These are phyloP conservation scores for Onthophagus sagittarius DNA, from an alignment of 2,888 invertebrate species.

Conservation along the genomic window DNA sequence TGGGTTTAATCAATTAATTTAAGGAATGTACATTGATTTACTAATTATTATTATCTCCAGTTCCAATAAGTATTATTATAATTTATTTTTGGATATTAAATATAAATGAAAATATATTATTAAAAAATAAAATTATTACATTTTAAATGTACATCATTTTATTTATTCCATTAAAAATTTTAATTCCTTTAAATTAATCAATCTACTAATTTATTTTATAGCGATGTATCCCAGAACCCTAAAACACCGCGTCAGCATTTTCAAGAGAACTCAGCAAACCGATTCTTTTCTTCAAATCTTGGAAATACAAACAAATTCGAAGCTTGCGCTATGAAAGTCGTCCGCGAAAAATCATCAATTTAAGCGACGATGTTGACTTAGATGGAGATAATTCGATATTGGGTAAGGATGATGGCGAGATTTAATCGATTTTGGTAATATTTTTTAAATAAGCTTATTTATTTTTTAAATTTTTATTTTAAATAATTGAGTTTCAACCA, in stretches of 20 bases:
- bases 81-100: too few relatives aligned
- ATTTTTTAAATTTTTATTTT: neutral
- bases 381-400: slow-evolving; percentile 51
- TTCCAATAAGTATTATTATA: too few relatives aligned
- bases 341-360: slow-evolving; percentile 57
- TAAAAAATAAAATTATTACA: too few relatives aligned
- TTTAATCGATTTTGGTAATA: slow-evolving; percentile 56
- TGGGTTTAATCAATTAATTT: too few relatives aligned
- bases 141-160: too few relatives aligned
- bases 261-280: slow-evolving; percentile 63
- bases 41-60: too few relatives aligned
- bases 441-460: slow-evolving; percentile 36
- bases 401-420: slow-evolving; percentile 54
- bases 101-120: too few relatives aligned
- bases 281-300: slow-evolving; percentile 71
- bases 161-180: slow-evolving; percentile 55
- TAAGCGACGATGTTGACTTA: slow-evolving; percentile 58
- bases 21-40: too few relatives aligned
- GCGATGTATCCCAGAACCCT: slow-evolving; percentile 68
- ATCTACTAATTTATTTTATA: slow-evolving; percentile 38
- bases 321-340: slow-evolving; percentile 69
- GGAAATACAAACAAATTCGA: slow-evolving; percentile 71
- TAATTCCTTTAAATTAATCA: neutral
- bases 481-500: slow-evolving; percentile 43
- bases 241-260: slow-evolving; percentile 59